Base-by-base conservation (phyloP, 2,113 vertebrate genomes). In the Odocoileus hemionus region DNA sequence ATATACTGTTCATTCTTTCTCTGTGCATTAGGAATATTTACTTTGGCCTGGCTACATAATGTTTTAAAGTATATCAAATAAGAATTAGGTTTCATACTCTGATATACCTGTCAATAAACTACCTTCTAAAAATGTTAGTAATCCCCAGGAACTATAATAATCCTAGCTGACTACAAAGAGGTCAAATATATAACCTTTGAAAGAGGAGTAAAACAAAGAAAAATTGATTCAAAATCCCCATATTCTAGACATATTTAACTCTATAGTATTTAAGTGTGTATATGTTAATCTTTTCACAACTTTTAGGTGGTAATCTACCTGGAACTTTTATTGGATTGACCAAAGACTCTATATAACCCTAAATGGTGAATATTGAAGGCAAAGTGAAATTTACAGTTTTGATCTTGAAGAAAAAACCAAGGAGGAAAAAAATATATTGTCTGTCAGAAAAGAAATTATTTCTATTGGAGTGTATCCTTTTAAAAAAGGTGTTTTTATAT, bases 401-500 rank as follows among this genome's bases (percentile, higher is more conserved):
- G 88, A 96, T 95, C 90, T 95, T 87, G 84, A 97, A 94, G 23
- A 79, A 55, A 86, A 76, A 90, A 47, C 0, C 25, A 97, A 97
- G n/a, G 43, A 94, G 36, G 85, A 86, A 94, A 97, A 95, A 82
- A 94, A 96, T 95, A 92, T 78, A 86, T 21, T 96, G 13, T 88
- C 79, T 79, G 33, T 78, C 95, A 94, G 67, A 70, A 95, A 95
- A 90, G 36, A 96, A 96, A 96, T 97, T 36, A 94, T 97, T 95
- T 91, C 74, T 87, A 88, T 67, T 45, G 47, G 61, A 88, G 33
- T 96, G 33, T 54, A 95, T 89, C 78, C 14, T 91, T 92, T 94
- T 25, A 10, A 76, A 61, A 93, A 91, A 64, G 33, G 11, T 91
- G 89, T 89, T 96, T 96, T 96, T 95, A 95, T 91, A 80, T 23